phyloP scores from a whole-genome alignment of 1,140 invertebrate species.

The Hermetia illucens region DNA sequence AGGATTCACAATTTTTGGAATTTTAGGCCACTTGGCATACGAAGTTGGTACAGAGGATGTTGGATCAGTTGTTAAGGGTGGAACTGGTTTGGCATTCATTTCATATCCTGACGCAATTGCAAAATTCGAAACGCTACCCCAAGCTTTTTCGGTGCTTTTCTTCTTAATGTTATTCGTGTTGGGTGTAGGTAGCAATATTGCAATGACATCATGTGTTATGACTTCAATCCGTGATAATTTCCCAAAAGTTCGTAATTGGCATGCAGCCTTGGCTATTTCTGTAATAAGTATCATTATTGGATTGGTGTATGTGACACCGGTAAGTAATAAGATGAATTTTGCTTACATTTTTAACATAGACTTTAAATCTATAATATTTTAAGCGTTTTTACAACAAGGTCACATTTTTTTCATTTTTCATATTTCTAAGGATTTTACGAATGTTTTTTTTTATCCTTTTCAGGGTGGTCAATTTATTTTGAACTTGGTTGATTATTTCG shows the following conservation, averaged over 20 bases:
- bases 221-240: conserved; percentile 58
- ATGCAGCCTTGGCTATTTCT: conserved; percentile 39
- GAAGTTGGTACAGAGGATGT: conserved; percentile 44
- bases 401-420: background rate
- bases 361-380: background rate
- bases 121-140: conserved; percentile 60
- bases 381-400: background rate
- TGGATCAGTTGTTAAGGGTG: conserved; percentile 41
- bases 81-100: conserved; percentile 65
- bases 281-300: conserved; percentile 47
- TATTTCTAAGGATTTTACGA: background rate
- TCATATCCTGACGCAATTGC: conserved; percentile 83
- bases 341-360: no score
- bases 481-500: conserved; percentile 63
- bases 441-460: conserved; percentile 12
- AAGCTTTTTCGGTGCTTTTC: conserved; percentile 78
- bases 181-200: conserved; percentile 60
- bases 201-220: conserved; percentile 47
- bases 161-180: conserved; percentile 78
- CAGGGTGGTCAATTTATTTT: conserved; percentile 71
- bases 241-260: conserved; percentile 40
- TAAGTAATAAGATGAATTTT: conserved; percentile 29
- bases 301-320: conserved; percentile 58
- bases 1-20: conserved; percentile 76
- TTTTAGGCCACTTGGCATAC: conserved; percentile 60